Base-by-base conservation (phyloP, 2,113 vertebrate species). In the Sinosuthora webbiana region DNA sequence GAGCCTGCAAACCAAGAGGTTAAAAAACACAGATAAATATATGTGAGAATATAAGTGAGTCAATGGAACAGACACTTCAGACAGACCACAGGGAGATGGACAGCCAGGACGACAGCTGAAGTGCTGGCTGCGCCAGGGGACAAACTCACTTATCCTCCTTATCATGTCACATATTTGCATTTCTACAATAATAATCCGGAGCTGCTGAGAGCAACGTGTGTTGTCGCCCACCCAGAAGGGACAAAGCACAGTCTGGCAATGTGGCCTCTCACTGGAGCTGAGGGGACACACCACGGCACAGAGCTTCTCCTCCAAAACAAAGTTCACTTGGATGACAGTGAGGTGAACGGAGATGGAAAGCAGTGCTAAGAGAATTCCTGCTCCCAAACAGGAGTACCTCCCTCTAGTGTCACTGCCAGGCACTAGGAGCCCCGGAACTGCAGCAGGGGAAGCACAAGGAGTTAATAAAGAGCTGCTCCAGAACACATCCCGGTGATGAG, bases 201-300 rank as follows among this genome's bases (percentile, higher is more conserved):
- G 60, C 83, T 94, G 88, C 56, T 41, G 63, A 91, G 74, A 93
- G 64, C n/a, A 70, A 45, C 2, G 7, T 76, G 74, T 74, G 91
- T 13, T 90, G 79, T 87, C 24, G 90, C 92, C 94, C 95, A 95
- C 94, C 93, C 92, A 96, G 92, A 94, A 93, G 93, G 86, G 82
- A 80, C 71, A 7, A 37, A 90, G 90, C 60, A 20, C 23, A 37
- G 71, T 88, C 93, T 95, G 83, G 68, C 50, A 74, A 16, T 21
- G 76, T 24, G 62, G 71, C n/a, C 67, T 62, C 53, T 53, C 70
- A 5, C 63, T 77, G 90, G 71, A 80, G 57, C 84, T 49, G 71
- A 76, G 83, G 68, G 55, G 92, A 93, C 88, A 77, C 37, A 78
- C 7, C 76, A 83, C 16, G 12, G 64, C n/a, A 59, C 63, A 63